Evolutionary conservation across 2,797 vertebrate species (phyloP), one percentile per base, ranked within the genome.

Genomic region (Lepilemur septentrionalis): DNA sequence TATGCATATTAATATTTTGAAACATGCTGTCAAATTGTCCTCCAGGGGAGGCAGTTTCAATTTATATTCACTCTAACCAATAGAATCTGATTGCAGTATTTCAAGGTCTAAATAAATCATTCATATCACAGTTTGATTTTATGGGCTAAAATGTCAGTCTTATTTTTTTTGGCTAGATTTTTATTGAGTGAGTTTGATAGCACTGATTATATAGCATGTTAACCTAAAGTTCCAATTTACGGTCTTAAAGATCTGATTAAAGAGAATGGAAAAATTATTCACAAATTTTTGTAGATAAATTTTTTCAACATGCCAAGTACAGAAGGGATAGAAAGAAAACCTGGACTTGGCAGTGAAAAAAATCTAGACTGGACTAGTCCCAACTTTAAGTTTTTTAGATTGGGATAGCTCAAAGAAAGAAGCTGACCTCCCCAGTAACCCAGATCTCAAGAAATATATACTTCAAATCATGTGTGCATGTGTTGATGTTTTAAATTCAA

Each of bases 191-290:
- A 59, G 59, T 84, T 83, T 83, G n/a, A 78, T 92, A 93, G 25
- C 43, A 73, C 52, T 78, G 32, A 48, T 55, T 18, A 20, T 67
- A 50, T 48, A 80, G 72, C 14, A 41, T 65, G 35, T 75, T 55
- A 43, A 9, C 52, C 80, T 90, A 43, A 57, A 95, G 52, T 75
- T 95, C n/a, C 52, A 22, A 35, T 72, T 92, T 94, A 55, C 0
- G 79, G 48, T 69, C 43, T 88, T 93, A 89, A 85, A 59, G 18
- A 41, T 69, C n/a, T 25, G 84, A 41, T 87, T 59, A 73, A 82
- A 57, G 35, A 83, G 30, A 95, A 84, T 65, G 59, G n/a, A 70
- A 93, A 93, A 92, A 52, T 67, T 69, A 90, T 52, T 75, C 79
- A 67, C 12, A 75, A n/a, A 55, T 79, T 65, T 59, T 86, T 55